These are phyloP conservation scores for Actenoides lindsayi DNA, from an alignment of 2,113 vertebrate genomes.

Conservation along the genomic window DNA sequence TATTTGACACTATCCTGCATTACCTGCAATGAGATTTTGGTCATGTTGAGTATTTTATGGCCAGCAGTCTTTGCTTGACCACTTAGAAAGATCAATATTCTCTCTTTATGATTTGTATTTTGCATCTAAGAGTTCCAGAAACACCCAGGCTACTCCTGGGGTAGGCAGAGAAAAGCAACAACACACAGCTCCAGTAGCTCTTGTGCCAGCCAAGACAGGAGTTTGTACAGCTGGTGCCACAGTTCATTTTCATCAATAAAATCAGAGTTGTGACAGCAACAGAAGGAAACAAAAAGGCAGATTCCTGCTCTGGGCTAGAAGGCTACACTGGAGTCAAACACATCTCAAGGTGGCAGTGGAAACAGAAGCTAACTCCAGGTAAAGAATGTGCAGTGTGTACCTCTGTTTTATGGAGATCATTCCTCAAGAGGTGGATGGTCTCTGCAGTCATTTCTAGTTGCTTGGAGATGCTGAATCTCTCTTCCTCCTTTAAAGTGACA, in stretches of 20 bases:
- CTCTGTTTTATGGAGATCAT: background rate
- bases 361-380: background rate
- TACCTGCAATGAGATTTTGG: background rate
- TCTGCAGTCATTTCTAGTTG: slow-evolving; percentile 7
- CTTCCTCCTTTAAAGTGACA: slow-evolving; percentile 34
- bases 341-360: background rate
- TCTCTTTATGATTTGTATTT: background rate
- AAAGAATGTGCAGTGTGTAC: background rate
- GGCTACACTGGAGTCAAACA: background rate
- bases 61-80: background rate
- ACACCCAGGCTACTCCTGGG: background rate
- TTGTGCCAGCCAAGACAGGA: background rate
- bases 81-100: background rate
- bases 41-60: background rate
- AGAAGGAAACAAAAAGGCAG: background rate
- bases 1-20: background rate
- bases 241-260: background rate
- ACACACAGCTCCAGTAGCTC: background rate
- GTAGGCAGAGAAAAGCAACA: background rate
- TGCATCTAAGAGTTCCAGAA: background rate
- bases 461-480: background rate
- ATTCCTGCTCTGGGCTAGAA: background rate
- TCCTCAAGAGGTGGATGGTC: background rate
- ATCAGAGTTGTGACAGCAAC: background rate
- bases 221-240: background rate